Conservation (phyloP, 2,888 invertebrate species). For the Conus canariensis region DNA sequence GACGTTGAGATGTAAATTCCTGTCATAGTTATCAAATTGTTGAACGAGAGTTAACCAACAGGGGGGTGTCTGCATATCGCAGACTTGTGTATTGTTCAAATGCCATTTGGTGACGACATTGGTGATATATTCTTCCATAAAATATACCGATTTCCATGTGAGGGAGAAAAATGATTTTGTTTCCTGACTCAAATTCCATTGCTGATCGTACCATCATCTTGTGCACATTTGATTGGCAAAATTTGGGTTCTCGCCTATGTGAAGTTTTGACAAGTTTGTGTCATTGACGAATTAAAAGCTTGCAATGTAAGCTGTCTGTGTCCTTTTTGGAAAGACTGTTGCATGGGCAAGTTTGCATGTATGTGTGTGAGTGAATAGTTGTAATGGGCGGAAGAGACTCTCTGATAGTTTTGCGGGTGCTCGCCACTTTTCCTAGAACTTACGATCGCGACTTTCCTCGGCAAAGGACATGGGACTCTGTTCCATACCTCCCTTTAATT, state of each 20-base stretch:
- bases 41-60: background rate
- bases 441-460: no score
- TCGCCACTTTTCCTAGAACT: no score
- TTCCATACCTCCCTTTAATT: no score
- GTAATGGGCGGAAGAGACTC: no score
- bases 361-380: no score
- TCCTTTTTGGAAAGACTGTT: background rate
- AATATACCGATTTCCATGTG: constrained; percentile 7
- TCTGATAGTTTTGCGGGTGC: no score
- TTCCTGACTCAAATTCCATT: constrained; percentile 21
- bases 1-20: background rate
- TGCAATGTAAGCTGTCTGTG: background rate
- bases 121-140: constrained; percentile 29
- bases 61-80: background rate
- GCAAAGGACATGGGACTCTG: no score
- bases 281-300: constrained; percentile 28
- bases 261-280: constrained; percentile 28
- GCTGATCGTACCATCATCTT: constrained; percentile 21
- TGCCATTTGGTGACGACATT: background rate
- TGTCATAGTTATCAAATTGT: background rate
- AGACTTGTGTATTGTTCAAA: constrained; percentile 7
- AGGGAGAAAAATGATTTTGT: background rate
- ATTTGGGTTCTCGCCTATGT: constrained; percentile 23
- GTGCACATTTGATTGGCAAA: background rate
- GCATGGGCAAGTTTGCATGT: no score